Percentiles rank a stretch among this genome's conserved stretches.
These are phyloP conservation scores for Blomia tropicalis DNA, from an alignment of 2,888 invertebrate species.

Conservation along the genomic window DNA sequence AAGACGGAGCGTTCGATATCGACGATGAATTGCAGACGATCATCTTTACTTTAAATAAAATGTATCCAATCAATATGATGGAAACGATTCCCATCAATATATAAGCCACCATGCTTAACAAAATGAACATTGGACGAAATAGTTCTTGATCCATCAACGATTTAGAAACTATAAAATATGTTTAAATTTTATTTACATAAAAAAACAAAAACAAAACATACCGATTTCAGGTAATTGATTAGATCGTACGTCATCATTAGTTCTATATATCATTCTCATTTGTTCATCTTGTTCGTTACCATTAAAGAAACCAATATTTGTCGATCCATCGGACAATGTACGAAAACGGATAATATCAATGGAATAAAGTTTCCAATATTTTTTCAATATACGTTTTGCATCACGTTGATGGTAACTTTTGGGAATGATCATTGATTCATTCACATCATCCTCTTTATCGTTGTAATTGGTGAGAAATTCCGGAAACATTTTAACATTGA, in stretches of 20 bases:
- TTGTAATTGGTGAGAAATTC: too few relatives aligned
- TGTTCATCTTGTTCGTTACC: not conserved
- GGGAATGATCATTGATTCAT: too few relatives aligned
- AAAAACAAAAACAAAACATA: too few relatives aligned
- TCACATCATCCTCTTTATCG: not conserved
- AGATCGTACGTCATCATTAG: not conserved
- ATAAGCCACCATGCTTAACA: not conserved
- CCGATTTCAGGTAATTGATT: too few relatives aligned
- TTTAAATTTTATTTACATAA: too few relatives aligned
- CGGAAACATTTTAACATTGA: too few relatives aligned
- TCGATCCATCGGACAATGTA: not conserved
- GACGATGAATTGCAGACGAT: not conserved
- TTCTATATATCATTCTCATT: too few relatives aligned
- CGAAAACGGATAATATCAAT: not conserved
- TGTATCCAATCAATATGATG: not conserved
- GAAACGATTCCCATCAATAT: not conserved
- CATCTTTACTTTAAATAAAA: not conserved
- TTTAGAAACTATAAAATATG: slow-evolving; percentile 5
- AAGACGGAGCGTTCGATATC: too few relatives aligned
- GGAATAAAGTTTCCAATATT: not conserved
- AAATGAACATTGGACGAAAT: not conserved
- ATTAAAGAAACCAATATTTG: not conserved
- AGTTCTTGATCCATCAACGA: not conserved
- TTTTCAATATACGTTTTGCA: not conserved
- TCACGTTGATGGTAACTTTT: not conserved